phyloP scores from a whole-genome alignment of 2,113 vertebrate genomes.

The Chaetops frenatus region DNA sequence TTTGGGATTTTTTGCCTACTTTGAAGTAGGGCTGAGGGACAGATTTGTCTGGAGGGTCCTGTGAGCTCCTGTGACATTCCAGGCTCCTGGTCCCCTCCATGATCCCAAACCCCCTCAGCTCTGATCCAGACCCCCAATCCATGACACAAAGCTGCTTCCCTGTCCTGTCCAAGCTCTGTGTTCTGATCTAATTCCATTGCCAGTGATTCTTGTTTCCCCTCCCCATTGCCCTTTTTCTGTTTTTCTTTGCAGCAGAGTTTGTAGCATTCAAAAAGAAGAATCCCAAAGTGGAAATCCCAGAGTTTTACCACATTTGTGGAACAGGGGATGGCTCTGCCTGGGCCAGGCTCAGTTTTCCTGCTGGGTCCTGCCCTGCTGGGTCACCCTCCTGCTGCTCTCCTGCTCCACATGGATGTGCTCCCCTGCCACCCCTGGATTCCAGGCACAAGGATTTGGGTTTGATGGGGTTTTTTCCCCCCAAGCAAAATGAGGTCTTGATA shows the following conservation, averaged over 20 bases:
- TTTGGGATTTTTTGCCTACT: not conserved
- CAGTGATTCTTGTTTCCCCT: not conserved
- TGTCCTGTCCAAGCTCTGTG: not conserved
- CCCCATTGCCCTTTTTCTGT: not conserved
- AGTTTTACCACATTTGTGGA: not conserved
- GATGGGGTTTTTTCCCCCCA: fast-evolving
- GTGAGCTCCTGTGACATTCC: not conserved
- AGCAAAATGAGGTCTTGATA: not conserved
- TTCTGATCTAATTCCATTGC: not conserved
- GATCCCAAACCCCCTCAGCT: not conserved
- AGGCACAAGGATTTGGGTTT: not conserved
- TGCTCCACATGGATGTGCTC: not conserved
- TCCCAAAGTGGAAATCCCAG: fast-evolving
- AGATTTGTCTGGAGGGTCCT: not conserved
- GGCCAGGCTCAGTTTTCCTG: fast-evolving
- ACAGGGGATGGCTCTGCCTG: not conserved
- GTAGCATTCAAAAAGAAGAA: not conserved
- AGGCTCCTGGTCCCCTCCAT: not conserved
- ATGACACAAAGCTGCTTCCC: not conserved
- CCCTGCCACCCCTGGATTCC: not conserved
- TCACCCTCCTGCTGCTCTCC: not conserved
- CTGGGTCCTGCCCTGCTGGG: not conserved
- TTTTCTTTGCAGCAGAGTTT: not conserved
- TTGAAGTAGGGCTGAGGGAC: not conserved
- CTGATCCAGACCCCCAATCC: not conserved